A percentile compares a stretch with the other conserved stretches of the same genome.
These are phyloP conservation scores for Silurus asotus DNA, from an alignment of 2,113 vertebrate genomes.

Conservation along the genomic window DNA sequence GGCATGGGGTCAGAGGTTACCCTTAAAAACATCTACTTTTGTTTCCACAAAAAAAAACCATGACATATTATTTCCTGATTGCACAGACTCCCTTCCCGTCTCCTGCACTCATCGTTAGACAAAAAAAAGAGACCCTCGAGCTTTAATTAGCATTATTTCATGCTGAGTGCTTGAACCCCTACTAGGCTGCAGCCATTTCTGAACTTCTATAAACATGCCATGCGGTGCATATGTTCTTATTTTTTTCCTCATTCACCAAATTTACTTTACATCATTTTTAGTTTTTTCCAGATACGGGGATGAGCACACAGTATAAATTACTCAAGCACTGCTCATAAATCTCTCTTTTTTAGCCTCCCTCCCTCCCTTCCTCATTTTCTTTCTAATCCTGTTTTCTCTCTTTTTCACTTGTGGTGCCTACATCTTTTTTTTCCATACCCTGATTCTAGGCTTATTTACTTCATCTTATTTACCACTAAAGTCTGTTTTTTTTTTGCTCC, in stretches of 20 bases:
- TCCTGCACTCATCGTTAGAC: conserved; percentile 80
- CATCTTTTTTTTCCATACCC: conserved; percentile 16
- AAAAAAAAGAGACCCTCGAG: conserved; percentile 86
- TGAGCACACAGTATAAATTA: conserved; percentile 66
- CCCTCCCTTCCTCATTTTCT: conserved; percentile 1
- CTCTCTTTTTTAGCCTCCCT: conserved; percentile 23
- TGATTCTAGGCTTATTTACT: conserved; percentile 25
- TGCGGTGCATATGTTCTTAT: conserved; percentile 69
- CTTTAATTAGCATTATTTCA: conserved; percentile 88
- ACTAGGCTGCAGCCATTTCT: conserved; percentile 62
- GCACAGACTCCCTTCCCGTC: conserved; percentile 52
- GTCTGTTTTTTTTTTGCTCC: conserved; percentile 18
- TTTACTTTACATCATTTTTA: conserved; percentile 40
- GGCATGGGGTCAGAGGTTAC: background rate
- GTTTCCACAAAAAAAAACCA: conserved; percentile 33
- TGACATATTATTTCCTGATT: conserved; percentile 48
- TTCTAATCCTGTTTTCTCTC: conserved; percentile 7
- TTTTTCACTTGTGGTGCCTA: conserved; percentile 3
- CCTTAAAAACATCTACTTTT: background rate
- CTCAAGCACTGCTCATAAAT: conserved; percentile 59
- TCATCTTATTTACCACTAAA: conserved; percentile 29
- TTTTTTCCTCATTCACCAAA: conserved; percentile 47
- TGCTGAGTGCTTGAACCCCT: conserved; percentile 72
- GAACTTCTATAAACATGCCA: conserved; percentile 67
- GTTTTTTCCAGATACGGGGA: conserved; percentile 58